Evolutionary conservation across 2,797 vertebrate species (phyloP).

Genomic region (Coregonus sp.): DNA sequence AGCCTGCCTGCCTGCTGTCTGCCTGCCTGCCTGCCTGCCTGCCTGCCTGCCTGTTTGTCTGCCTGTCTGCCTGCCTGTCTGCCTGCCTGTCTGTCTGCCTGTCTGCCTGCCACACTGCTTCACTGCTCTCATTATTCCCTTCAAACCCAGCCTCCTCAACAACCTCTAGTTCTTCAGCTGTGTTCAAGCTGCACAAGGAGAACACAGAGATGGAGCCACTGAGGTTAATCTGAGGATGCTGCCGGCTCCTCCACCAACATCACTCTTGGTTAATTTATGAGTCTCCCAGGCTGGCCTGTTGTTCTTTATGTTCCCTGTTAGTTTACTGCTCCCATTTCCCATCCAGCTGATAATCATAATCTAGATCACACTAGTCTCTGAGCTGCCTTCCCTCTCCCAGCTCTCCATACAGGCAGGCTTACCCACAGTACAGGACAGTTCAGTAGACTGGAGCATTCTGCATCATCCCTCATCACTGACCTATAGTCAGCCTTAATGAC

Average conservation of each 20-base stretch:
- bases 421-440: neutral
- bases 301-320: conserved; percentile 63
- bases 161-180: conserved; percentile 30
- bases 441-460: neutral
- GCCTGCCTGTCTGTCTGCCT: neutral
- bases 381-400: neutral
- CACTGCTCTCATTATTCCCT: conserved; percentile 44
- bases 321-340: conserved; percentile 63
- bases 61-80: too few species aligned
- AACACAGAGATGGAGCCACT: neutral
- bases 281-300: conserved; percentile 57
- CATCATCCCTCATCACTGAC: conserved; percentile 57
- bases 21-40: too few species aligned
- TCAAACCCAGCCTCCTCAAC: conserved; percentile 33
- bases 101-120: conserved; percentile 28
- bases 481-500: conserved; percentile 69
- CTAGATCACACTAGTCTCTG: neutral
- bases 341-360: too few species aligned
- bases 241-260: conserved; percentile 50
- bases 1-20: too few species aligned
- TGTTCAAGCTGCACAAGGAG: neutral
- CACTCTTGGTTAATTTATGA: conserved; percentile 74
- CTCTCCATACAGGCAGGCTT: neutral
- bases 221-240: neutral
- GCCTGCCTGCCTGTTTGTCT: too few species aligned